Evolutionary conservation across 2,113 vertebrate species (phyloP).

Genomic region (Oryzias javanicus): DNA sequence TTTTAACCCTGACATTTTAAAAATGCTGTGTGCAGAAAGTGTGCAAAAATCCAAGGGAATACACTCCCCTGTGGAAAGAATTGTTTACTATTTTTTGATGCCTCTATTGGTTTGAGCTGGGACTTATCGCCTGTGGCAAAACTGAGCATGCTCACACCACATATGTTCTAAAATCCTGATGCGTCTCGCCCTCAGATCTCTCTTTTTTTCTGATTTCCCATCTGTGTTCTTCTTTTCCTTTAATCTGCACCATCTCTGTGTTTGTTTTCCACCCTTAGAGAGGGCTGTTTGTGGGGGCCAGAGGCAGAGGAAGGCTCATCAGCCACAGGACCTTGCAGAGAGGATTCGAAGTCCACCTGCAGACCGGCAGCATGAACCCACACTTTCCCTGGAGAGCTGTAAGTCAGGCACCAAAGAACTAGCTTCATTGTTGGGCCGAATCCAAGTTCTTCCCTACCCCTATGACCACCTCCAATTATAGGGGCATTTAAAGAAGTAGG

Average conservation of each 20-base stretch:
- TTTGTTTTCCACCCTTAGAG: slow-evolving; percentile 44
- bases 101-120: slow-evolving; percentile 50
- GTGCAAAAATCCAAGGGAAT: slow-evolving; percentile 23
- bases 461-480: too few relatives aligned
- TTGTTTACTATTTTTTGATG: slow-evolving; percentile 51
- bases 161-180: slow-evolving; percentile 57
- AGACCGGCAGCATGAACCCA: slow-evolving; percentile 71
- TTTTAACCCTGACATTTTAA: slow-evolving; percentile 36
- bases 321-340: slow-evolving; percentile 74
- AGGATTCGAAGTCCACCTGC: slow-evolving; percentile 70
- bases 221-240: slow-evolving; percentile 41
- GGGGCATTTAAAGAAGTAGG: too few relatives aligned
- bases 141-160: slow-evolving; percentile 52
- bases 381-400: slow-evolving; percentile 54
- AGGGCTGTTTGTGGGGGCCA: slow-evolving; percentile 63
- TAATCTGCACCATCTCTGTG: slow-evolving; percentile 16
- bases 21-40: slow-evolving; percentile 21
- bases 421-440: too few relatives aligned
- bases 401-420: slow-evolving; percentile 26
- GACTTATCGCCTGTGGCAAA: slow-evolving; percentile 50
- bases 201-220: slow-evolving; percentile 49
- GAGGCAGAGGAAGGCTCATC: slow-evolving; percentile 77
- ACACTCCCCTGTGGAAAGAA: slow-evolving; percentile 31
- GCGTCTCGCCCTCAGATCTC: slow-evolving; percentile 31
- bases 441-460: too few relatives aligned